A percentile compares a stretch with the other conserved stretches of the same genome.
Conservation (phyloP, 1,140 invertebrate species). For the Heterodera carotae region DNA sequence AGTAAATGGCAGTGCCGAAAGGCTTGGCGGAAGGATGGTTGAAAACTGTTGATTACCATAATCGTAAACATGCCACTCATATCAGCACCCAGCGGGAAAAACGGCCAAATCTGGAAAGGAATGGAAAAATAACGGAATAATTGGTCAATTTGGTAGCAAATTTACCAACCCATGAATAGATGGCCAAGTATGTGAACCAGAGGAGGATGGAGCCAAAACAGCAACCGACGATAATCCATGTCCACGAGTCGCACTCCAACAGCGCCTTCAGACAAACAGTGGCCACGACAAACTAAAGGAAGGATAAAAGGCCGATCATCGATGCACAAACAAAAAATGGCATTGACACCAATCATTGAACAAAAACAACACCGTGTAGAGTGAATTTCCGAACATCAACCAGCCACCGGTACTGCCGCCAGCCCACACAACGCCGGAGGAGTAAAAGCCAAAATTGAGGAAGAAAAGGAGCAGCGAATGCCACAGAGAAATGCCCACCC, state of each 20-base stretch:
- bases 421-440: slow-evolving; percentile 79
- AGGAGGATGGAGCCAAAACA: slow-evolving; percentile 92
- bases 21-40: too few relatives aligned
- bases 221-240: slow-evolving; percentile 79
- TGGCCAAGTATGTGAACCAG: slow-evolving; percentile 89
- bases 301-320: too few relatives aligned
- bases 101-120: slow-evolving; percentile 68
- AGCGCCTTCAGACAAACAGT: slow-evolving; percentile 97
- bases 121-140: too few relatives aligned
- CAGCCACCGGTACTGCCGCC: slow-evolving; percentile 84
- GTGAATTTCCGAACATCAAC: slow-evolving; percentile 89
- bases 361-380: slow-evolving; percentile 94
- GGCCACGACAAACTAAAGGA: slow-evolving; percentile 85
- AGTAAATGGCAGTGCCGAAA: too few relatives aligned
- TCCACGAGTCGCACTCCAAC: slow-evolving; percentile 93
- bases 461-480: slow-evolving; percentile 94
- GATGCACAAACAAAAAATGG: too few relatives aligned
- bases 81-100: slow-evolving; percentile 82
- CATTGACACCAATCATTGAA: slow-evolving; percentile 17
- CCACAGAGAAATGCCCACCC: slow-evolving; percentile 87
- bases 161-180: slow-evolving; percentile 65
- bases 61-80: slow-evolving; percentile 88
- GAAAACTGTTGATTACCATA: slow-evolving; percentile 70
- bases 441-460: slow-evolving; percentile 72
- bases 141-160: slow-evolving; percentile 14